Percentiles rank a stretch among this genome's conserved stretches.
These are phyloP conservation scores for Theonella swinhoei DNA, from an alignment of 37 sponge, comb jelly and placozoan genomes.

Conservation along the genomic window DNA sequence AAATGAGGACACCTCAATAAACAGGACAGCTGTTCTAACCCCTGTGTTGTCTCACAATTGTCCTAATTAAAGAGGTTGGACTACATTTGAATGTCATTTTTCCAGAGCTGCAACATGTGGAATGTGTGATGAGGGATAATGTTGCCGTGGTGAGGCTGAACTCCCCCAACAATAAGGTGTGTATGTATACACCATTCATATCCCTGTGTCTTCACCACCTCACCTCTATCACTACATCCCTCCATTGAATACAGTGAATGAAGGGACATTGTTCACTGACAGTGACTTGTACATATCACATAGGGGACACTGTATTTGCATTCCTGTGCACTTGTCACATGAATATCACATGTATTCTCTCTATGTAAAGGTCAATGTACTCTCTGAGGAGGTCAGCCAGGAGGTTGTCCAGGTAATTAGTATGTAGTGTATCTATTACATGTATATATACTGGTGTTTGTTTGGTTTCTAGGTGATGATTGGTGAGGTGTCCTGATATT, in stretches of 20 bases:
- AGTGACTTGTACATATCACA: too few species aligned
- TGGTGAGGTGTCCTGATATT: too few species aligned
- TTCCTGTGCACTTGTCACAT: too few species aligned
- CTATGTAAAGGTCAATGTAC: slow-evolving; percentile 82
- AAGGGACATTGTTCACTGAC: neutral
- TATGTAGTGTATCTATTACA: too few species aligned
- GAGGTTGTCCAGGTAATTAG: slow-evolving; percentile 67
- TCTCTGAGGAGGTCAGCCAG: slow-evolving; percentile 75
- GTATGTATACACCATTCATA: neutral
- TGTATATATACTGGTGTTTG: too few species aligned
- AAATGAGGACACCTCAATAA: too few species aligned
- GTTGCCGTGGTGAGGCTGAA: slow-evolving; percentile 80
- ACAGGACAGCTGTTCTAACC: too few species aligned
- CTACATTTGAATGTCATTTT: neutral
- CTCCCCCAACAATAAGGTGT: slow-evolving; percentile 80
- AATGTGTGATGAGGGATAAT: slow-evolving; percentile 62
- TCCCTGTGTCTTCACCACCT: too few species aligned
- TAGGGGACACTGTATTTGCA: neutral
- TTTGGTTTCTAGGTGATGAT: too few species aligned
- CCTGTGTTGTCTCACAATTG: too few species aligned
- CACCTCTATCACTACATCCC: too few species aligned
- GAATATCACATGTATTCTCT: neutral
- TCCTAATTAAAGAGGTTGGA: too few species aligned
- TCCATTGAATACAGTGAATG: neutral
- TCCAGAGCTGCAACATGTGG: slow-evolving; percentile 59